These are phyloP conservation scores for Nomada ferruginata DNA, from an alignment of 2,888 invertebrate genomes.

Conservation along the genomic window DNA sequence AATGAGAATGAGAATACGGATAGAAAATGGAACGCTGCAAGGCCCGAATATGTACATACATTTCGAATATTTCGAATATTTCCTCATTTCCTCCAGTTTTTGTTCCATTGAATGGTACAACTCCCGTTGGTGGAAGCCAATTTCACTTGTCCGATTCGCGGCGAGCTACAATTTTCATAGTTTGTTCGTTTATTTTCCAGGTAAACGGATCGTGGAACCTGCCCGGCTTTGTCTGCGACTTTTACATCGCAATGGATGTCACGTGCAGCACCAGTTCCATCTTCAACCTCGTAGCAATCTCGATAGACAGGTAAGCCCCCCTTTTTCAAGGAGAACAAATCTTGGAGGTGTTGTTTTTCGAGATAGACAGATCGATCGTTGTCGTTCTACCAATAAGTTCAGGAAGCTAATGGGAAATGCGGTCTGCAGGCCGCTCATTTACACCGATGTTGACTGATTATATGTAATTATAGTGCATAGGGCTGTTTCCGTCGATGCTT, in stretches of 20 bases:
- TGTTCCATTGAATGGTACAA: neutral
- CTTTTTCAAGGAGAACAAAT: neutral
- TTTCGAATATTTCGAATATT: neutral
- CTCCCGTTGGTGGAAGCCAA: constrained; percentile 18
- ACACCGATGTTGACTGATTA: too few species aligned
- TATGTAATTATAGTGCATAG: neutral
- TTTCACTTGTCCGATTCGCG: constrained; percentile 8
- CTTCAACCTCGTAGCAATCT: constrained; percentile 98
- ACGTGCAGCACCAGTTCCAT: constrained; percentile 99
- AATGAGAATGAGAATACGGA: neutral
- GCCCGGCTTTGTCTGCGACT: constrained; percentile 96
- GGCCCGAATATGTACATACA: too few species aligned
- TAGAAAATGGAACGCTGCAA: neutral
- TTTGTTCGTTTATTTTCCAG: constrained; percentile 85
- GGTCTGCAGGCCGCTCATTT: too few species aligned
- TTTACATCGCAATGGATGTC: constrained; percentile 99
- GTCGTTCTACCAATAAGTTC: too few species aligned
- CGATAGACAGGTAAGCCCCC: constrained; percentile 93
- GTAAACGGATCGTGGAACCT: constrained; percentile 95
- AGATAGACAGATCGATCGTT: too few species aligned
- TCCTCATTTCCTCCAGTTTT: neutral
- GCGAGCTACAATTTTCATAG: constrained; percentile 30
- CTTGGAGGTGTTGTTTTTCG: too few species aligned
- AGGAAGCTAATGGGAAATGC: too few species aligned
- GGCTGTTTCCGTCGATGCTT: neutral